phyloP scores from a whole-genome alignment of 1,140 invertebrate genomes.

The Copidosoma floridanum region DNA sequence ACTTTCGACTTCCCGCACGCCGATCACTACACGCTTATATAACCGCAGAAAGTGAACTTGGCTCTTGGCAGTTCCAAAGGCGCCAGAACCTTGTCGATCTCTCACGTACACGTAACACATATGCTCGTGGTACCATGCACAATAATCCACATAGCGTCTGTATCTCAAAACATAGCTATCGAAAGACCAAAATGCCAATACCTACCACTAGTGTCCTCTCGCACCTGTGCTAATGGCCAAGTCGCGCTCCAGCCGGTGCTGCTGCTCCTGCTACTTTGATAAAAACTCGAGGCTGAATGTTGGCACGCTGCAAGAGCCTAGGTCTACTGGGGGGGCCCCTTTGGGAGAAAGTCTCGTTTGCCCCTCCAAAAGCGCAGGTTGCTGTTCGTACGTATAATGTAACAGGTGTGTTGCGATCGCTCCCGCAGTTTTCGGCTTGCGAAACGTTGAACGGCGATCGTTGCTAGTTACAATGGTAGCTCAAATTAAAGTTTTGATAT shows the following conservation, averaged over 20 bases:
- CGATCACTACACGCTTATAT: conserved; percentile 6
- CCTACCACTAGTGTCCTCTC: neutral
- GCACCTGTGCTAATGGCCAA: no score
- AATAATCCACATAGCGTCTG: no score
- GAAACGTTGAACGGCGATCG: no score
- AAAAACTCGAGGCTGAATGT: conserved; percentile 50
- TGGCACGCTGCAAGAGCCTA: conserved; percentile 28
- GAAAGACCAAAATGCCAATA: no score
- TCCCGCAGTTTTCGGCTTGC: no score
- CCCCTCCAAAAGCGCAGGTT: conserved; percentile 28
- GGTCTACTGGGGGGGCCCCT: conserved; percentile 31
- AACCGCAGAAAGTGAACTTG: conserved; percentile 19
- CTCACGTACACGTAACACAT: no score
- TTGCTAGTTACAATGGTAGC: no score
- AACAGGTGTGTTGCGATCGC: no score
- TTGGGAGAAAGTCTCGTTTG: conserved; percentile 46
- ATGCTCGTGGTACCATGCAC: neutral
- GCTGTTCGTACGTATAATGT: no score
- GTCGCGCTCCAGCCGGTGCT: neutral
- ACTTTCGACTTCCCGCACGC: conserved; percentile 14
- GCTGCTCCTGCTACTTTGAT: conserved; percentile 42
- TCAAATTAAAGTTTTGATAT: no score
- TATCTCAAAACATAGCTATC: no score
- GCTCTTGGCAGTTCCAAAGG: neutral
- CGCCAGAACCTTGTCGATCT: no score